Evolutionary conservation across 2,888 invertebrate species (phyloP).

Genomic region (Dynastes grantii): DNA sequence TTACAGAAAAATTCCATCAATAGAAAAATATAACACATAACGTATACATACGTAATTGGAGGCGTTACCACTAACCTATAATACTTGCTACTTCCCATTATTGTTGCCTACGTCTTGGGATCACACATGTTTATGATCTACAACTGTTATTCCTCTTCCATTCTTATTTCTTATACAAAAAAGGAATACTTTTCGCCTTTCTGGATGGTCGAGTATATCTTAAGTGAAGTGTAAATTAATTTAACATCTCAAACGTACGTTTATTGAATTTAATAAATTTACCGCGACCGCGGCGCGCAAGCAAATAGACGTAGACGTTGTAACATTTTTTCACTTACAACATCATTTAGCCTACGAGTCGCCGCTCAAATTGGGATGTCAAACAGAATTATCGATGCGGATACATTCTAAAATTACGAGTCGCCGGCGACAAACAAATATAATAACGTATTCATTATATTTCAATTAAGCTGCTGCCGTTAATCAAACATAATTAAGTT

Average conservation of each 20-base stretch:
- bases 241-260: constrained; percentile 10
- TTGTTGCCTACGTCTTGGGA: no score
- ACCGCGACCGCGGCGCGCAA: constrained; percentile 4
- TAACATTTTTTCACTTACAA: constrained; percentile 16
- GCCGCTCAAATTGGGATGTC: constrained; percentile 43
- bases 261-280: constrained; percentile 33
- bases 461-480: constrained; percentile 31
- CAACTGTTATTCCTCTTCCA: no score
- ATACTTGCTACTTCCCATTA: no score
- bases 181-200: not conserved
- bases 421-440: constrained; percentile 42
- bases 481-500: constrained; percentile 46
- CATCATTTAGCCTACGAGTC: constrained; percentile 25
- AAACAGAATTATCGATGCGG: constrained; percentile 34
- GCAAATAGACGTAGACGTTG: constrained; percentile 27
- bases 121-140: no score
- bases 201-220: not conserved
- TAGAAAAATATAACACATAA: no score
- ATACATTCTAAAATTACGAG: constrained; percentile 34
- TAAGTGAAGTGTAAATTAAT: constrained; percentile 31
- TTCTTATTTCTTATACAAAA: no score
- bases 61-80: no score
- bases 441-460: constrained; percentile 45
- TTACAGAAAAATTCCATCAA: no score
- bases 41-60: no score